Conservation (phyloP, 2,113 vertebrate genomes). For the human (Homo sapiens) region DNA sequence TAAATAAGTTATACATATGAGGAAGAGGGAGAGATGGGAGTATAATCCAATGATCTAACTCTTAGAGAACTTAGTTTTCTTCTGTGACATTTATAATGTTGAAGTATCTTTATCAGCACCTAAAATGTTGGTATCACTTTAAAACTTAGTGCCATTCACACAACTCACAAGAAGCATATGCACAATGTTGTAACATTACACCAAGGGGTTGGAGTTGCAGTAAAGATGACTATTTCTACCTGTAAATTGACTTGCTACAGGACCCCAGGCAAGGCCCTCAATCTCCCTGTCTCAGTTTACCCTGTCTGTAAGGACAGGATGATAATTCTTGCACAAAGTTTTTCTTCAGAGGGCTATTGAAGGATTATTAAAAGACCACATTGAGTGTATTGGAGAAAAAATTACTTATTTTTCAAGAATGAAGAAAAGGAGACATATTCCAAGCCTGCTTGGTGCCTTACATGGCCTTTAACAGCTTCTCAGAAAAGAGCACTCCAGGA, state of each 20-base stretch:
- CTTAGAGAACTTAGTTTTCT: background rate
- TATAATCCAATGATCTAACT: background rate
- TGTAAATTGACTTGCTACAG: background rate
- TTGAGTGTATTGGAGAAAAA: background rate
- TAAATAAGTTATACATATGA: background rate
- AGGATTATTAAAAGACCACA: slow-evolving; percentile 59
- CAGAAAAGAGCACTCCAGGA: background rate
- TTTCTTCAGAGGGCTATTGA: slow-evolving; percentile 9
- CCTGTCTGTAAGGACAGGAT: slow-evolving; percentile 21
- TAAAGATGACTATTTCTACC: background rate
- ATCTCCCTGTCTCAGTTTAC: slow-evolving; percentile 40
- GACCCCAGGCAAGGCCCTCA: background rate
- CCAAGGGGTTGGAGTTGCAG: background rate
- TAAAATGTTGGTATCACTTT: background rate
- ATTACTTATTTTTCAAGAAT: background rate
- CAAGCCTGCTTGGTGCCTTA: background rate
- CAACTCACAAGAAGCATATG: background rate
- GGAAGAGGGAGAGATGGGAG: background rate
- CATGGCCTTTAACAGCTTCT: background rate
- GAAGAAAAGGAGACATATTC: background rate
- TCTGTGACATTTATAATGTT: background rate
- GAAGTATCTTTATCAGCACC: background rate
- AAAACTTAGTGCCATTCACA: too few relatives aligned
- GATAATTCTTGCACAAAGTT: slow-evolving; percentile 32
- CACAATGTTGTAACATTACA: background rate